Conservation (phyloP, 2,888 invertebrate genomes). For the Tinea semifulvella region DNA sequence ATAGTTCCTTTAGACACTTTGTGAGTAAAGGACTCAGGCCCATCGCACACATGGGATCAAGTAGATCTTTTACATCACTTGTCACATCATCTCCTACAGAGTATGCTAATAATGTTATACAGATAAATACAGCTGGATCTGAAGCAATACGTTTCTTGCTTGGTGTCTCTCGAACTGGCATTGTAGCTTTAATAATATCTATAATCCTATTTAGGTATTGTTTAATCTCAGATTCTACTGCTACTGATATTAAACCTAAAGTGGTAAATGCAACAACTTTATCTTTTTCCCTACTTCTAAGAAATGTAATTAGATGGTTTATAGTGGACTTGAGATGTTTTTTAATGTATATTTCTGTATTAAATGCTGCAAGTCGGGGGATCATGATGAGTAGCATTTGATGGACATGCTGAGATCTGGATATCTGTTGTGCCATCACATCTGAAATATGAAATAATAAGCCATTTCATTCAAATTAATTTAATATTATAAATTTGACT, state of each 20-base stretch:
- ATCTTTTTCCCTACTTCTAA: constrained; percentile 86
- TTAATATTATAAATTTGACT: too few species aligned
- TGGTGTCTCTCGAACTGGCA: constrained; percentile 80
- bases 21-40: constrained; percentile 91
- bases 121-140: constrained; percentile 92
- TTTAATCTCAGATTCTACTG: constrained; percentile 83
- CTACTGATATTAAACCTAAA: constrained; percentile 91
- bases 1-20: constrained; percentile 89
- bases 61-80: constrained; percentile 80
- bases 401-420: constrained; percentile 83
- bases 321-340: constrained; percentile 81
- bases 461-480: too few species aligned
- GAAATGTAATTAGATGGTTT: constrained; percentile 77
- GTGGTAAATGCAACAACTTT: constrained; percentile 89
- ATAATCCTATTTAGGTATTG: constrained; percentile 84
- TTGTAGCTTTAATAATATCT: constrained; percentile 77
- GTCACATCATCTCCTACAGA: constrained; percentile 85
- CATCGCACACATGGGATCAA: constrained; percentile 92
- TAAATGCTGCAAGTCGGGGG: constrained; percentile 93
- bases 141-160: constrained; percentile 76
- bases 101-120: constrained; percentile 91
- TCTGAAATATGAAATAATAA: constrained; percentile 44
- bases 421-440: constrained; percentile 83
- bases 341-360: constrained; percentile 79
- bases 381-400: constrained; percentile 86